Conservation (phyloP, 2,113 vertebrate genomes). For the Elanoides forficatus region DNA sequence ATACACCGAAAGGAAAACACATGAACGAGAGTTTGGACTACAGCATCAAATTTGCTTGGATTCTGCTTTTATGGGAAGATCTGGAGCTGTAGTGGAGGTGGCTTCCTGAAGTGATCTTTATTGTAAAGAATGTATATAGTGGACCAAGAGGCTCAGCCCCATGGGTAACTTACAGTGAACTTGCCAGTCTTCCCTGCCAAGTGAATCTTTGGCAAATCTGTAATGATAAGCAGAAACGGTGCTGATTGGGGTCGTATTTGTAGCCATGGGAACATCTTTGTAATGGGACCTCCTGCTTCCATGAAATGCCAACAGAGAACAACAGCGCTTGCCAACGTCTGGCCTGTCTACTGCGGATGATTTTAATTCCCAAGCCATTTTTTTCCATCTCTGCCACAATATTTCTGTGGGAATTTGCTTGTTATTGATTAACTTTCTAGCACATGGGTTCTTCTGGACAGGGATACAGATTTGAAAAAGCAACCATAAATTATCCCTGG, state of each 20-base stretch:
- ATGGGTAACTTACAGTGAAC: neutral
- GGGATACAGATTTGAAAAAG: neutral
- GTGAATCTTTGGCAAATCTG: neutral
- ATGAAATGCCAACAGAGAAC: neutral
- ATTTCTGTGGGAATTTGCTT: neutral
- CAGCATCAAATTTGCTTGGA: accelerated
- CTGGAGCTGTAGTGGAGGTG: neutral
- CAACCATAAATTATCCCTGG: neutral
- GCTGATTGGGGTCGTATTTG: neutral
- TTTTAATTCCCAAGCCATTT: neutral
- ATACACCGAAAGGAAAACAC: neutral
- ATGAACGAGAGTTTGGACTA: neutral
- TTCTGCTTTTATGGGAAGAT: neutral
- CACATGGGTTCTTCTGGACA: neutral
- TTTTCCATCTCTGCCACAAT: neutral
- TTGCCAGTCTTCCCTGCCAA: neutral
- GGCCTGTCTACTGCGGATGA: neutral
- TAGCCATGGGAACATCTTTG: neutral
- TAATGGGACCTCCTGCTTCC: neutral
- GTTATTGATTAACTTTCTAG: neutral
- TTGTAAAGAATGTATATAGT: neutral
- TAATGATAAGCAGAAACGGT: neutral
- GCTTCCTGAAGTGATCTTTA: neutral
- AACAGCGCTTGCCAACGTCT: accelerated
- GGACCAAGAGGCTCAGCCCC: neutral